Conservation (phyloP, 2,888 invertebrate genomes). For the Heliconius erato region DNA sequence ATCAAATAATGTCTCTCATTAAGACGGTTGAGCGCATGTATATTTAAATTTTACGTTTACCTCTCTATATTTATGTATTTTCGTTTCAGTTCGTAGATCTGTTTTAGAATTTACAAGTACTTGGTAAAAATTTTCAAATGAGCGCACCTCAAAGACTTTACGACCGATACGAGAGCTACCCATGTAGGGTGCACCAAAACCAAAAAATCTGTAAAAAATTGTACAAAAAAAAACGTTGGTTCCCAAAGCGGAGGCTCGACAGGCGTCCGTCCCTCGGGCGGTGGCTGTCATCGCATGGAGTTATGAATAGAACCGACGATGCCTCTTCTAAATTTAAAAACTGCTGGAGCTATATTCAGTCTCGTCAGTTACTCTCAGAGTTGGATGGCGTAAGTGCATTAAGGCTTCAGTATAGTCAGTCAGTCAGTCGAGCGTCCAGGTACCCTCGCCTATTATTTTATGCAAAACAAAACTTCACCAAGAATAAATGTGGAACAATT, state of each 20-base stretch:
- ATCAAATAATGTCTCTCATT: slow-evolving; percentile 40
- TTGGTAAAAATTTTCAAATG: slow-evolving; percentile 47
- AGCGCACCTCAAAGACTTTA: slow-evolving; percentile 47
- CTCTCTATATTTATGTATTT: slow-evolving; percentile 34
- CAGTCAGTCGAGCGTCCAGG: slow-evolving; percentile 59
- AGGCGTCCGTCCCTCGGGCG: slow-evolving; percentile 56
- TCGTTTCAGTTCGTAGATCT: slow-evolving; percentile 20
- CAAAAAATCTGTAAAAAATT: slow-evolving; percentile 53
- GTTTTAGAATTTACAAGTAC: slow-evolving; percentile 31
- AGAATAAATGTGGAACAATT: slow-evolving; percentile 70
- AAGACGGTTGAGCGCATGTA: slow-evolving; percentile 28
- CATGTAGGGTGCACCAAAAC: slow-evolving; percentile 53
- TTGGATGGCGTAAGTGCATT: slow-evolving; percentile 71
- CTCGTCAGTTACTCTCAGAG: slow-evolving; percentile 63
- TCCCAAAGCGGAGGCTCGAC: slow-evolving; percentile 56
- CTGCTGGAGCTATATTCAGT: slow-evolving; percentile 60
- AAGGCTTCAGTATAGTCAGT: slow-evolving; percentile 62
- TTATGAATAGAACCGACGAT: slow-evolving; percentile 57
- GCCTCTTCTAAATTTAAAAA: slow-evolving; percentile 62
- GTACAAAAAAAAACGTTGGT: slow-evolving; percentile 52
- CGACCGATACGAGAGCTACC: slow-evolving; percentile 45
- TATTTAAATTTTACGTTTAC: slow-evolving; percentile 23
- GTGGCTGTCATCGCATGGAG: slow-evolving; percentile 51
- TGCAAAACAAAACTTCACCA: slow-evolving; percentile 71
- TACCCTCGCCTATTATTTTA: slow-evolving; percentile 72